Percentiles rank a stretch among this genome's conserved stretches.
phyloP scores from a whole-genome alignment of 2,797 vertebrate species.

The Mormyrus hasselquistii region DNA sequence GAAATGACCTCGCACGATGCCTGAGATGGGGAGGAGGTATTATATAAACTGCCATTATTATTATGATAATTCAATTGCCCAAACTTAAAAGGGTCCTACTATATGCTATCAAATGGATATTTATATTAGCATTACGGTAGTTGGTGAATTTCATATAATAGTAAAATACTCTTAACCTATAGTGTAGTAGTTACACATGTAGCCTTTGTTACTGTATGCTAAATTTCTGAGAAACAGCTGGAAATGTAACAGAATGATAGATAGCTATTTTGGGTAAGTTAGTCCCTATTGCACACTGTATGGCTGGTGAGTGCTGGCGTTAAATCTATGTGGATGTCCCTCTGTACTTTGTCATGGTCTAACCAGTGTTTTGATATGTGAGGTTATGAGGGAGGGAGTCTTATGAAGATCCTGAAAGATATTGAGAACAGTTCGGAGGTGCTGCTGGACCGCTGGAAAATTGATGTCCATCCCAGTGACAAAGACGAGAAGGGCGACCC shows the following conservation, averaged over 20 bases:
- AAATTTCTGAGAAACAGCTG: background rate
- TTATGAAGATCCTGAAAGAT: constrained; percentile 83
- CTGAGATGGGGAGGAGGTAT: constrained; percentile 96
- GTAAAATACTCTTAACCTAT: background rate
- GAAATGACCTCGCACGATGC: constrained; percentile 89
- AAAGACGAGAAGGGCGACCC: constrained; percentile 88
- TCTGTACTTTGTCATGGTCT: background rate
- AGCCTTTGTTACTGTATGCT: background rate
- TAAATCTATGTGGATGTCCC: background rate
- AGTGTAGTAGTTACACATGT: background rate
- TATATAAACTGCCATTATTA: background rate
- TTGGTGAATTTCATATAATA: background rate
- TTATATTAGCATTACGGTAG: background rate
- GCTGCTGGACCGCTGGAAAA: constrained; percentile 87
- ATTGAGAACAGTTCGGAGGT: constrained; percentile 82
- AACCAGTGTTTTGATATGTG: constrained; percentile 1
- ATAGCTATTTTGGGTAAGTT: background rate
- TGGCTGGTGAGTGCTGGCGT: background rate
- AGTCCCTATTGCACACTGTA: background rate
- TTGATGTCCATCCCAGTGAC: constrained; percentile 80
- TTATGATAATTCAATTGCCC: background rate
- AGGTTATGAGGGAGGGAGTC: constrained; percentile 90
- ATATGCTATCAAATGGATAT: background rate
- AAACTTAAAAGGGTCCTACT: background rate
- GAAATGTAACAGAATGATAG: background rate